phyloP scores from a whole-genome alignment of 2,888 invertebrate genomes.

The Thecocarcelia acutangulata region DNA sequence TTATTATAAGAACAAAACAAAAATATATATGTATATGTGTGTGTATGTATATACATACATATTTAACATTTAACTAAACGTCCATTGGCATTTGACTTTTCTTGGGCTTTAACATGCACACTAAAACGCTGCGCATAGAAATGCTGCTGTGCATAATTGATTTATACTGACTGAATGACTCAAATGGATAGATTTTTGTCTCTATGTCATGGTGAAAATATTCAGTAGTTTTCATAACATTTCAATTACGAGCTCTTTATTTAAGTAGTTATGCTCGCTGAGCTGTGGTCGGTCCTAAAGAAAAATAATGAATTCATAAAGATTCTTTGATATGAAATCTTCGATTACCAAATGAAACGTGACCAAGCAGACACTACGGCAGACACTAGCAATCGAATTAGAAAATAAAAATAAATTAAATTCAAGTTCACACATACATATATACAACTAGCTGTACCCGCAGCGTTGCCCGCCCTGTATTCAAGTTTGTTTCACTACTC shows the following conservation, averaged over 20 bases:
- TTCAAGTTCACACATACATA: conserved; percentile 5
- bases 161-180: conserved; percentile 5
- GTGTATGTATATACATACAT: no score
- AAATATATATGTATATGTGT: no score
- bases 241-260: conserved; percentile 20
- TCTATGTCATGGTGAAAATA: conserved; percentile 1
- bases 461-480: no score
- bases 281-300: background rate
- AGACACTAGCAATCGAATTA: conserved; percentile 45
- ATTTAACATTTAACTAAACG: conserved; percentile 26
- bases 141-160: conserved; percentile 18
- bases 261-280: background rate
- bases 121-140: background rate
- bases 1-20: no score
- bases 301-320: conserved; percentile 40
- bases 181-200: background rate
- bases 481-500: no score
- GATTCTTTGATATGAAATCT: conserved; percentile 36
- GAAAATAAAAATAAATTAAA: conserved; percentile 14
- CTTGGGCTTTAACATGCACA: background rate
- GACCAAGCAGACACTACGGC: conserved; percentile 59
- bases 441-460: no score
- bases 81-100: conserved; percentile 54
- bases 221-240: conserved; percentile 15
- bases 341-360: conserved; percentile 59